Conservation (phyloP, 2,113 vertebrate species). For the Bos taurus region DNA sequence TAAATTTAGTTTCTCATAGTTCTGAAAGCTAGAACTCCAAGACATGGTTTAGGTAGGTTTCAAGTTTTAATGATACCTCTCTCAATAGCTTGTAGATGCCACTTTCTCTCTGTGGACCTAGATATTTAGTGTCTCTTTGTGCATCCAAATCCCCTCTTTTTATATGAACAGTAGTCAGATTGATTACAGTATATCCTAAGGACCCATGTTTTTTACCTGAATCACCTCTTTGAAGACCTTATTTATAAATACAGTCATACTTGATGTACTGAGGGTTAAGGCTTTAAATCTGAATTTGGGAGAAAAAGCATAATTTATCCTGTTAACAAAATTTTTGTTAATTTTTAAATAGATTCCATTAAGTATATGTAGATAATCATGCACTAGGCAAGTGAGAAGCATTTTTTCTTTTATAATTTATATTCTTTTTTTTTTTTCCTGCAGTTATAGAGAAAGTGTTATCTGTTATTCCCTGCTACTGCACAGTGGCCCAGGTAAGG, state of each 20-base stretch:
- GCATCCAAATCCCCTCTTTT: not conserved
- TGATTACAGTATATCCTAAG: not conserved
- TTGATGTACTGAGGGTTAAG: not conserved
- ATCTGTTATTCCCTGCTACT: not conserved
- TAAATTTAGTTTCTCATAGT: not conserved
- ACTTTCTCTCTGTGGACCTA: not conserved
- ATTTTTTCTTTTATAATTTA: not conserved
- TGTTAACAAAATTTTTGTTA: not conserved
- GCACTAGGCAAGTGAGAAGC: not conserved
- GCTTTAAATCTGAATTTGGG: not conserved
- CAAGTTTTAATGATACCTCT: not conserved
- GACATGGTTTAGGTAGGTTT: not conserved
- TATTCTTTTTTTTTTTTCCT: rapidly evolving
- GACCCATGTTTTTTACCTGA: not conserved
- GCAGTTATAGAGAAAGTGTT: not conserved
- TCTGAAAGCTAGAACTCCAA: not conserved
- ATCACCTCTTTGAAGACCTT: not conserved
- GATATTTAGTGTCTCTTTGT: not conserved
- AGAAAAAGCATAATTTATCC: not conserved
- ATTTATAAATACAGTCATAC: not conserved
- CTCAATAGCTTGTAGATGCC: not conserved
- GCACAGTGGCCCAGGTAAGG: not conserved
- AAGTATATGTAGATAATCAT: not conserved
- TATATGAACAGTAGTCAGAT: not conserved
- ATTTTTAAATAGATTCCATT: not conserved